Evolutionary conservation across 2,797 vertebrate genomes (phyloP).

Genomic region (Mus caroli): DNA sequence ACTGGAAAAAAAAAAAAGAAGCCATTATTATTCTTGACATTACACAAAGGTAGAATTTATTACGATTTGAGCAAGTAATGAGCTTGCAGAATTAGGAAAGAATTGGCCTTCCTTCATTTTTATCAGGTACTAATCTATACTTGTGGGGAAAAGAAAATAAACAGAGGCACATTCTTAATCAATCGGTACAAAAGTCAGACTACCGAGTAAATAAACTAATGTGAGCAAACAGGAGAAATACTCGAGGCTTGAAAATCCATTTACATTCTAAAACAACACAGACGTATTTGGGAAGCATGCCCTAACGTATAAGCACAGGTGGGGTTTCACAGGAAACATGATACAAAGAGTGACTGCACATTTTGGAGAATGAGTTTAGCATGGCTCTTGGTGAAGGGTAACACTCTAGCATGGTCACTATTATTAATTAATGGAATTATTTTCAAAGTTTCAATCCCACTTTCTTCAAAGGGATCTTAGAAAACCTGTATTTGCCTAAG

Average conservation of each 20-base stretch:
- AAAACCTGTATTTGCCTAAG: conserved; percentile 19
- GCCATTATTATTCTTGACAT: conserved; percentile 7
- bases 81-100: conserved; percentile 58
- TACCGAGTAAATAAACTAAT: neutral
- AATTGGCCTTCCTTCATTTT: conserved; percentile 54
- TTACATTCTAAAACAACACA: conserved; percentile 40
- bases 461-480: conserved; percentile 37
- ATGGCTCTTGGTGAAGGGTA: fast-evolving
- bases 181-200: conserved; percentile 48
- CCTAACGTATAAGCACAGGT: neutral
- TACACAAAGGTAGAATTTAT: conserved; percentile 50
- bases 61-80: conserved; percentile 63
- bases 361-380: neutral
- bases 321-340: conserved; percentile 9
- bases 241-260: conserved; percentile 42
- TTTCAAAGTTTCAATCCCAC: neutral
- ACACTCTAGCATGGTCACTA: neutral
- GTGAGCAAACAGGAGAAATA: conserved; percentile 40
- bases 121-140: conserved; percentile 53
- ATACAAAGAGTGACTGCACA: neutral
- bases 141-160: conserved; percentile 59
- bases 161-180: conserved; percentile 42
- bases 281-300: conserved; percentile 3
- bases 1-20: conserved; percentile 36
- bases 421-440: conserved; percentile 15